A percentile compares a stretch with the other conserved stretches of the same genome.
These are phyloP conservation scores for Polia nebulosa DNA, from an alignment of 2,888 invertebrate genomes.

Conservation along the genomic window DNA sequence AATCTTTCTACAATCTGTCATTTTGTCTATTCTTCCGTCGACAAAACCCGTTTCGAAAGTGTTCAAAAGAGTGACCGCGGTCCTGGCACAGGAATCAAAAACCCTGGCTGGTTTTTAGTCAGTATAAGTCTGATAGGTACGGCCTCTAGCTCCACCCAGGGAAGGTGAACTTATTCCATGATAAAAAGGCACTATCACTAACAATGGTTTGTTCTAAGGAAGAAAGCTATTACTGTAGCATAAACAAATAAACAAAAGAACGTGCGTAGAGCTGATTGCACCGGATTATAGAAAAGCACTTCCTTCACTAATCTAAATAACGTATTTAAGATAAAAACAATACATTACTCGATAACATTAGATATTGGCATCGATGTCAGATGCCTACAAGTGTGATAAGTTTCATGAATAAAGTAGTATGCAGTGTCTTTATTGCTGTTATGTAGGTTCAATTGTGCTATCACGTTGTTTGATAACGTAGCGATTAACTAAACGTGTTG, in stretches of 20 bases:
- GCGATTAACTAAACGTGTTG: slow-evolving; percentile 10
- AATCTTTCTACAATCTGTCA: no score
- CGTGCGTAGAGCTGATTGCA: slow-evolving; percentile 2
- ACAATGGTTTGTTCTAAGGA: neutral
- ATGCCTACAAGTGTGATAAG: neutral
- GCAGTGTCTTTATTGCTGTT: slow-evolving; percentile 7
- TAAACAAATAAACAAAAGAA: slow-evolving; percentile 16
- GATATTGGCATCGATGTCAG: neutral
- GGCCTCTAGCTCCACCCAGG: no score
- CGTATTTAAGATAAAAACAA: slow-evolving; percentile 26
- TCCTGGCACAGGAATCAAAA: no score
- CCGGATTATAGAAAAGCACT: slow-evolving; percentile 33
- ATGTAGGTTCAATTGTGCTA: neutral
- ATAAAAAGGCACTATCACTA: no score
- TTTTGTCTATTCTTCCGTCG: no score
- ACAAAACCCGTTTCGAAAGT: no score
- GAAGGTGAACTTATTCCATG: no score
- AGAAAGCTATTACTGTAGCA: neutral
- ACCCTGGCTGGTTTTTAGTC: no score
- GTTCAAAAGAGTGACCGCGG: no score
- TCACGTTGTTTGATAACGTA: slow-evolving; percentile 3
- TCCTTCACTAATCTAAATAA: slow-evolving; percentile 25
- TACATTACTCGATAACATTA: slow-evolving; percentile 5
- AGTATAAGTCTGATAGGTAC: no score
- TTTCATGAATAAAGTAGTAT: slow-evolving; percentile 6